Evolutionary conservation across 1,140 invertebrate genomes (phyloP).

Genomic region (Hylaeus anthracinus): DNA sequence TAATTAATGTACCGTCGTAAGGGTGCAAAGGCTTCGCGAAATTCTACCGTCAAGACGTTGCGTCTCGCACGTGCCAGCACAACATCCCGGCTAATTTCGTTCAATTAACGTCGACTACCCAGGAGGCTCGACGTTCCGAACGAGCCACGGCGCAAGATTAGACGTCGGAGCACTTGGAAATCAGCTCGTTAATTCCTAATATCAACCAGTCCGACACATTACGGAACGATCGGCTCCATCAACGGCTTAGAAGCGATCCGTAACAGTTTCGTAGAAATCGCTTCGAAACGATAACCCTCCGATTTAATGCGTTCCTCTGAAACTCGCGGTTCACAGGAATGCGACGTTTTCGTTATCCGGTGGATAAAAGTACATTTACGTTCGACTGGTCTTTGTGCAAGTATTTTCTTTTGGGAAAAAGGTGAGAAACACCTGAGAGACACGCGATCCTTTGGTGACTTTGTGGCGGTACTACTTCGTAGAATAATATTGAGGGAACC

Average conservation of each 20-base stretch:
- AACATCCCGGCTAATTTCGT: constrained; percentile 43
- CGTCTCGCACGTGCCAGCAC: constrained; percentile 9
- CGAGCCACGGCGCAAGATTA: constrained; percentile 18
- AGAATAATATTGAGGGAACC: too few species aligned
- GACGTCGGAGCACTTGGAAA: not conserved
- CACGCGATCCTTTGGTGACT: too few species aligned
- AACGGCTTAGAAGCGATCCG: not conserved
- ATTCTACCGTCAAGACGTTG: constrained; percentile 19
- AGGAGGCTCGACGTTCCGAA: not conserved
- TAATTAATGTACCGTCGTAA: constrained; percentile 51
- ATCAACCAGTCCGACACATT: not conserved
- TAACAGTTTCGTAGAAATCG: not conserved
- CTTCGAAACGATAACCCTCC: not conserved
- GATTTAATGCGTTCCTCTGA: too few species aligned
- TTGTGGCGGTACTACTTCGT: too few species aligned
- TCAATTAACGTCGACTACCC: constrained; percentile 32
- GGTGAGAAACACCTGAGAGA: too few species aligned
- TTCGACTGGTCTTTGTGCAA: too few species aligned
- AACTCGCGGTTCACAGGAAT: too few species aligned
- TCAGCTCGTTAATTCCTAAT: constrained; percentile 8
- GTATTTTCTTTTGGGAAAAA: too few species aligned
- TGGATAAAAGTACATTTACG: too few species aligned
- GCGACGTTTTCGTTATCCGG: too few species aligned
- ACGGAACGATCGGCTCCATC: not conserved
- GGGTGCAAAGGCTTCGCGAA: not conserved